Evolutionary conservation across 1,140 invertebrate genomes (phyloP), one percentile per base, ranked within the genome.

Genomic region (Mamestra configurata): DNA sequence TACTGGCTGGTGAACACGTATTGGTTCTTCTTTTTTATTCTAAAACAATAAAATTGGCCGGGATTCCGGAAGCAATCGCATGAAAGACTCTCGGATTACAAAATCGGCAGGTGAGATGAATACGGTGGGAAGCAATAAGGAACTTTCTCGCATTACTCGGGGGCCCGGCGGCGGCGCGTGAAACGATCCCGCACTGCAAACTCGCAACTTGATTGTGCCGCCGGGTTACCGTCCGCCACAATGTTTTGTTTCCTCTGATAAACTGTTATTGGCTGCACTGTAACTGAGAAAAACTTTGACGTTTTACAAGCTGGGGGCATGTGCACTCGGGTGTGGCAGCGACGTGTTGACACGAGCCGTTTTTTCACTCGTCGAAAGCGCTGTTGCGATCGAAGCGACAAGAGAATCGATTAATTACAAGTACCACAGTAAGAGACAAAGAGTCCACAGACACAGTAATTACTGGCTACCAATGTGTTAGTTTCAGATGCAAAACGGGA

Each of bases 101-200:
- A 83, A 82, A 80, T 84, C 35, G 71, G 55, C 66, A 81, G 79
- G 76, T 83, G 82, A 79, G 81, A 84, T 84, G 79, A 80, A 82
- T 80, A 81, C 72, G 77, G 49, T 46, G 79, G 81, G 79, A 79
- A 83, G 81, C 81, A 79, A 81, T 83, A 85, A 82, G 81, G 81
- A 83, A 81, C 72, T 83, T 83, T 80, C 57, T 71, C 66, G 61
- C 78, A 76, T 78, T 79, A 70, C 51, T 53, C 68, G 59, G 20
- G 35, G 61, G 79, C 57, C 61, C 79, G 77, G 71, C 77, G 77
- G 77, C 43, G 43, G 46, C 51, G 61, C 76, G 51, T 80, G 57
- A 75, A 76, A 31, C 49, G 31, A 80, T 68, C 49, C 79, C 61
- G 27, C 53, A 71, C 31, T 70, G 73, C 72, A 77, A 80, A 77